These are phyloP conservation scores for Mactra quadrangularis DNA, from an alignment of 1,140 invertebrate genomes.

Conservation along the genomic window DNA sequence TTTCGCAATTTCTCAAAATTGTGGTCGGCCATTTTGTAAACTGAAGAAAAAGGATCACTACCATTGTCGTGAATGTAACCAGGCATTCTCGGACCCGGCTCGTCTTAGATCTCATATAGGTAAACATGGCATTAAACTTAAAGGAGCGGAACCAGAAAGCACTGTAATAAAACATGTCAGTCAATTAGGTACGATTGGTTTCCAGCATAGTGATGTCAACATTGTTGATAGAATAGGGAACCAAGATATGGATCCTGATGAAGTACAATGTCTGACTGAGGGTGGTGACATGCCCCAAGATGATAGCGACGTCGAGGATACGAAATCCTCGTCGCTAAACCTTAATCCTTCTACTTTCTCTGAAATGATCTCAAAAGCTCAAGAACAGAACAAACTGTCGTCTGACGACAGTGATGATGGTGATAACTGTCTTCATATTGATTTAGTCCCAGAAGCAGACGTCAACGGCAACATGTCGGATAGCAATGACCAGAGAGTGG, in stretches of 20 bases:
- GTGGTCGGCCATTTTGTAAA: conserved; percentile 93
- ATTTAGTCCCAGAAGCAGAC: conserved; percentile 24
- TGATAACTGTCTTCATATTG: conserved; percentile 27
- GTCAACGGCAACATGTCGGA: conserved; percentile 23
- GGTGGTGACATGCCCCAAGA: conserved; percentile 55
- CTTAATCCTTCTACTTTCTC: conserved; percentile 76
- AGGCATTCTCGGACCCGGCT: conserved; percentile 85
- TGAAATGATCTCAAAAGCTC: conserved; percentile 72
- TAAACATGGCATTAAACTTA: conserved; percentile 82
- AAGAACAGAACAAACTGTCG: conserved; percentile 56
- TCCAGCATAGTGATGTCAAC: too few species aligned
- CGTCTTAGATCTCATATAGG: conserved; percentile 83
- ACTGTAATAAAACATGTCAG: conserved; percentile 20
- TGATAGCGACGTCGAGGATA: conserved; percentile 53
- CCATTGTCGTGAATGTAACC: conserved; percentile 94
- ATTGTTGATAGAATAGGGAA: neutral
- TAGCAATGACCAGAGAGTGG: conserved; percentile 15
- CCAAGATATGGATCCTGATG: conserved; percentile 43
- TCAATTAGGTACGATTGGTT: neutral
- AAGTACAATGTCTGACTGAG: conserved; percentile 32
- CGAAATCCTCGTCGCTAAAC: conserved; percentile 76
- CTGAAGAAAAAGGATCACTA: conserved; percentile 93
- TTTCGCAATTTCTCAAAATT: conserved; percentile 85
- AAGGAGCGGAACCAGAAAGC: conserved; percentile 34
- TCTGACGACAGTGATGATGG: conserved; percentile 11